These are phyloP conservation scores for Dryobates pubescens DNA, from an alignment of 2,797 vertebrate genomes.

Conservation along the genomic window DNA sequence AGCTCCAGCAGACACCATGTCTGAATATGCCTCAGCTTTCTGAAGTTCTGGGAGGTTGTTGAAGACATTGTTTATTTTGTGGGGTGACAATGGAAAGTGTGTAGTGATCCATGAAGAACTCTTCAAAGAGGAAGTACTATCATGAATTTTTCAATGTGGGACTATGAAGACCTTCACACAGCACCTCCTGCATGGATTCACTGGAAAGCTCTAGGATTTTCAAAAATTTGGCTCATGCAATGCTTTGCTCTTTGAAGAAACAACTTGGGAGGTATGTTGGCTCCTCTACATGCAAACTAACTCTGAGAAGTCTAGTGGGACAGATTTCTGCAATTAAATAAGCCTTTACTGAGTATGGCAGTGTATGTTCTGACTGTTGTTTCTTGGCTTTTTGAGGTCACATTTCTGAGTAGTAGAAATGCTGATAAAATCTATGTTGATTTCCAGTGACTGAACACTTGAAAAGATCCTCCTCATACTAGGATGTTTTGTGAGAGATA, in stretches of 20 bases:
- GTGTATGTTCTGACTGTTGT: neutral
- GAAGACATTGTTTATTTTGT: constrained; percentile 7
- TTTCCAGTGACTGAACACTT: neutral
- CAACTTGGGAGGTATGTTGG: neutral
- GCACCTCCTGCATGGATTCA: constrained; percentile 57
- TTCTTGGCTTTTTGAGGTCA: neutral
- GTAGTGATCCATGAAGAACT: constrained; percentile 43
- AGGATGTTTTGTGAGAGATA: neutral
- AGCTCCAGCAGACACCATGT: neutral
- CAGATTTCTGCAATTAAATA: neutral
- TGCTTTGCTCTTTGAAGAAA: constrained; percentile 50
- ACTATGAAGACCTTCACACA: constrained; percentile 51
- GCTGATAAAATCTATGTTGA: neutral
- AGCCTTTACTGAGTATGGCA: neutral
- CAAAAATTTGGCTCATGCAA: neutral
- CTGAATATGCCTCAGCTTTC: constrained; percentile 20
- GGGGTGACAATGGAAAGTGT: neutral
- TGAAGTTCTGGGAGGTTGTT: constrained; percentile 46
- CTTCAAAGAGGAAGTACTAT: constrained; percentile 55
- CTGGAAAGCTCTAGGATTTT: constrained; percentile 33
- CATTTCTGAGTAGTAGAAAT: neutral
- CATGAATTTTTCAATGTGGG: constrained; percentile 49
- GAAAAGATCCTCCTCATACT: neutral
- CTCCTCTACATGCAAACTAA: neutral
- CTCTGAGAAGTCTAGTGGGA: neutral